Evolutionary conservation across 2,888 invertebrate genomes (phyloP), one percentile per base, ranked within the genome.

Genomic region (Tromatobia lineatoria): DNA sequence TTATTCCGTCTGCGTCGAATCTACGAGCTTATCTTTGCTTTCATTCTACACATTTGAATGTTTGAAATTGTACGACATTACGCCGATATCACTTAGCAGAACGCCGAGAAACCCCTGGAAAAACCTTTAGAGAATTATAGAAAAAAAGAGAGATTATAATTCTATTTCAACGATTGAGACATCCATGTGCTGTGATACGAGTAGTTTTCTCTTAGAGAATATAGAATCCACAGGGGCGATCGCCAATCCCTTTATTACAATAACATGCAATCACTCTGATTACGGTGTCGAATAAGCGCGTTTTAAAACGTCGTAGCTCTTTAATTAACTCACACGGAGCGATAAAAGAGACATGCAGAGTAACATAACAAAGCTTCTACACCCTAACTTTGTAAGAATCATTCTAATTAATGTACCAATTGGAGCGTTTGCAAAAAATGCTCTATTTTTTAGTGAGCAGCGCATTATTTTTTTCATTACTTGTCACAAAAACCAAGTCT

Each of bases 1-100:
- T 61, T 86, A 88, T 88, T 88, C 88, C 90, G 88, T 90, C 89
- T 87, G 80, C 85, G 88, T 87, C 42, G 57, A 66, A 71, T 42
- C 47, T 20, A 70, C 47, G 23, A 29, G 64, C 79, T 52, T 83
- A 54, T 45, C 1, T 73, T 69, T 52, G 66, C 57, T 59, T 25
- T 42, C 18, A 42, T 54, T 34, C 18, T 18, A 59, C 42, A 29
- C 20, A 79, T 70, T 57, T 61, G 13, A 50, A 50, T 20, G 61
- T 52, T 66, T 66, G 50, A 20, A 71, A 54, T 23, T 15, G 54
- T 52, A 13, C 29, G 42, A 54, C 38, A 11, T 38, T 29, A 29
- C 38, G 67, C 18, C 57, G 42, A 64, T 38, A 38, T 64, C 64
- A 61, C 25, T 82, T 20, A 20, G 34, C 59, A 15, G 38, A 64